Conservation (phyloP, 2,113 vertebrate genomes). For the Charina bottae region DNA sequence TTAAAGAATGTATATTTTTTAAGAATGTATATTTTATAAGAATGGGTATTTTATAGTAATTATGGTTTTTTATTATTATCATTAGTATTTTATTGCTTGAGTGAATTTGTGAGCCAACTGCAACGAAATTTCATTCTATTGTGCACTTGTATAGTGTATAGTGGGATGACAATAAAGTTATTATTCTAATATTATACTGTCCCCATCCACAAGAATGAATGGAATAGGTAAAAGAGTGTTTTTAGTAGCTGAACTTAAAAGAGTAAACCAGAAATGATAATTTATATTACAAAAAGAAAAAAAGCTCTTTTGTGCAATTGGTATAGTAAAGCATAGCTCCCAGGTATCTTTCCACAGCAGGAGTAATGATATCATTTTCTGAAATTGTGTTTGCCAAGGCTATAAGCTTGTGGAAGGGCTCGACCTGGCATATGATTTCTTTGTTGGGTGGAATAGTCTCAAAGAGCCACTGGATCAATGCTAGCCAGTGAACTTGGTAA, state of each 20-base stretch:
- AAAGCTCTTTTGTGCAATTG: conserved; percentile 29
- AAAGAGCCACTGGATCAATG: background rate
- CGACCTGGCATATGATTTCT: background rate
- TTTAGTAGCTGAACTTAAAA: background rate
- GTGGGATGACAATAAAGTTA: too few relatives aligned
- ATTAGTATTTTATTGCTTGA: too few relatives aligned
- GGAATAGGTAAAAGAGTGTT: background rate
- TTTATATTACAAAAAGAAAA: background rate
- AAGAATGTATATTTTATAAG: too few relatives aligned
- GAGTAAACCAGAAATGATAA: background rate
- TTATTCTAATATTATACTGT: too few relatives aligned
- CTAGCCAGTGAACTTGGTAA: background rate
- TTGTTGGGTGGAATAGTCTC: background rate
- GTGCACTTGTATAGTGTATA: too few relatives aligned
- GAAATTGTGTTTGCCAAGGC: background rate
- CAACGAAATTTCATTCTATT: too few relatives aligned
- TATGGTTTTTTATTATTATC: too few relatives aligned
- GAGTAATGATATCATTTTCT: background rate
- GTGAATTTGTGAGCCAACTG: too few relatives aligned
- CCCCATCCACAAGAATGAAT: background rate
- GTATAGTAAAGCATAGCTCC: background rate
- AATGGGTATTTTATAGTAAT: too few relatives aligned
- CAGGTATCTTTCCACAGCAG: background rate
- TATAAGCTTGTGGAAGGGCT: background rate
- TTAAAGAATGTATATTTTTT: too few relatives aligned